Conservation (phyloP, 2,797 vertebrate species). For the Natrix natrix region DNA sequence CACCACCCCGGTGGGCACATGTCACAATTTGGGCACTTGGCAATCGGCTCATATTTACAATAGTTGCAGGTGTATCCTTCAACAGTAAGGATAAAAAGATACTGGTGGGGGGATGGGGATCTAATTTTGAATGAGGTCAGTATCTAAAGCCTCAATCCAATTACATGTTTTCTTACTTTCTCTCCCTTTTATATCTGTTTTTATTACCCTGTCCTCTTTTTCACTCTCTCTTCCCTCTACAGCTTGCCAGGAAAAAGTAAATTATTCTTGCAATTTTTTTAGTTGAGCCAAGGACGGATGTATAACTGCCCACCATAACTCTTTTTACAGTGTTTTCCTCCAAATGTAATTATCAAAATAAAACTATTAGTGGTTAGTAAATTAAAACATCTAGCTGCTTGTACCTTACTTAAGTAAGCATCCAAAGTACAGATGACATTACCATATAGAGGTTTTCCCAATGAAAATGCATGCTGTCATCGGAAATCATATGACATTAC, state of each 20-base stretch:
- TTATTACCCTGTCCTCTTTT: not conserved
- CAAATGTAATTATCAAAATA: not conserved
- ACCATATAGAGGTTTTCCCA: conserved; percentile 23
- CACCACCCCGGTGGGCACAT: no score
- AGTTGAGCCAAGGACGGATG: no score
- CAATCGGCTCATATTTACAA: no score
- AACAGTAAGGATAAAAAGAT: not conserved
- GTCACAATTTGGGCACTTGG: no score
- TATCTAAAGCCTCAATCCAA: not conserved
- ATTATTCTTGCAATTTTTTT: not conserved
- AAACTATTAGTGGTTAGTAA: not conserved
- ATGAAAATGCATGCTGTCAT: conserved; percentile 24
- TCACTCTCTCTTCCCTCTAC: no score
- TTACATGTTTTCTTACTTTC: not conserved
- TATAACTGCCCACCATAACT: no score
- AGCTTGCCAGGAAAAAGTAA: not conserved
- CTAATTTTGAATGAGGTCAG: no score
- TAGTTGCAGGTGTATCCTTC: not conserved
- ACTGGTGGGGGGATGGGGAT: no score
- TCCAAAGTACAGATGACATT: conserved; percentile 2
- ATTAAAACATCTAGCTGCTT: not conserved
- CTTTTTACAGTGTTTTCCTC: not conserved
- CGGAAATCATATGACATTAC: conserved; percentile 23
- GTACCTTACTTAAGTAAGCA: conserved; percentile 8
- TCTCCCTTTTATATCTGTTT: no score